Base-by-base conservation (phyloP, 1,140 invertebrate genomes). In the Dinothrombium tinctorium region DNA sequence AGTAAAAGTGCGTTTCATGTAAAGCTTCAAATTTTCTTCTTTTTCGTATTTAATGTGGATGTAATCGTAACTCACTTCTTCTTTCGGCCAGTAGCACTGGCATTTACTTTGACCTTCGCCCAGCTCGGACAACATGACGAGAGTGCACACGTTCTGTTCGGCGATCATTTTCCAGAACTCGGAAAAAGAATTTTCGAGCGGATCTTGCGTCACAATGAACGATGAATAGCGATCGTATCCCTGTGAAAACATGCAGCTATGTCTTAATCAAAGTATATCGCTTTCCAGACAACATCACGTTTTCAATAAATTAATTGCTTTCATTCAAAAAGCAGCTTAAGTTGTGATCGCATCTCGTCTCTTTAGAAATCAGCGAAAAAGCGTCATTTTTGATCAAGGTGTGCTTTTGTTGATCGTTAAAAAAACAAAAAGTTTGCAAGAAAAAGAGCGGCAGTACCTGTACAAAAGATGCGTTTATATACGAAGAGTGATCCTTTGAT, bases 161-260 rank as follows among this genome's bases (percentile, higher is more conserved):
- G 78, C 80, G 35, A 94, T 72, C 84, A 94, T 89, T 54, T 84
- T 67, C 87, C 89, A 94, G 59, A 95, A 94, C 62, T 94, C 89
- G 45, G 71, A 66, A 40, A 83, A 72, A 0, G 86, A 94, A 43
- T 68, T 66, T 22, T 82, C 78, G 40, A 92, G 55, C 0, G 89
- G 87, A 62, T 92, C 86, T 66, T 95, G 86, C 2, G 84, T 82
- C 33, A 90, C 86, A 32, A 94, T 84, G 61, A 87, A 94, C 14
- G 80, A 79, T 59, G 84, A 79, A 0, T 72, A 73, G 59, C 86
- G 84, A 53, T 90, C 79, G 55, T 92, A 94, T 14, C 83, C 69
- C 65, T 69, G 39, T 9, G 52, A 49, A 32, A 19, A n/a, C n/a
- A n/a, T n/a, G n/a, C n/a, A n/a, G n/a, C n/a, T n/a, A n/a, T n/a